A percentile compares a stretch with the other conserved stretches of the same genome.
phyloP scores from a whole-genome alignment of 2,888 invertebrate species.

The Portevinia maculata region DNA sequence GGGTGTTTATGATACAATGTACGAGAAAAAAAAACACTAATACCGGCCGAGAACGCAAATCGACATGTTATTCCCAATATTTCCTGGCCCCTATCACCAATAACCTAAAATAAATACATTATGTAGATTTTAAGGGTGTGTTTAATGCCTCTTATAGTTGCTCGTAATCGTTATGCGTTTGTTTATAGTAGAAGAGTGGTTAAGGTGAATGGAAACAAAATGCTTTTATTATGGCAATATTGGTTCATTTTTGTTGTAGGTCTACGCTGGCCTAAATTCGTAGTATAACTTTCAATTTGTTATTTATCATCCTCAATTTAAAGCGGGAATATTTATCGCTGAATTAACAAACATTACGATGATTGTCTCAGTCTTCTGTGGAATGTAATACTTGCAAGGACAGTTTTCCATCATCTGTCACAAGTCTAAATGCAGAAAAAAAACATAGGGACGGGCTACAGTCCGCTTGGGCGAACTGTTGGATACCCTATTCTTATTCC shows the following conservation, averaged over 20 bases:
- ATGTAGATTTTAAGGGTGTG: slow-evolving; percentile 73
- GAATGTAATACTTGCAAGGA: no score
- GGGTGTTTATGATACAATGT: slow-evolving; percentile 34
- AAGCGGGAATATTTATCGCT: no score
- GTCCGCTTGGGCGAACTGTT: no score
- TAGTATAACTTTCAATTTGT: neutral
- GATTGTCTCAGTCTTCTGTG: no score
- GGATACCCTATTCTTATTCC: no score
- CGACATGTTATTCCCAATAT: slow-evolving; percentile 66
- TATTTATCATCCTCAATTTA: neutral
- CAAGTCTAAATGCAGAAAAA: no score
- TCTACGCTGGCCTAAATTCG: neutral
- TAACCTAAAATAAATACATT: slow-evolving; percentile 71
- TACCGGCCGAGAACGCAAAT: slow-evolving; percentile 61
- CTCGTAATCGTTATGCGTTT: slow-evolving; percentile 58
- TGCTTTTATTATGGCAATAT: slow-evolving; percentile 65
- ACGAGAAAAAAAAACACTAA: slow-evolving; percentile 39
- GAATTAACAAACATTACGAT: no score
- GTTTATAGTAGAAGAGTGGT: slow-evolving; percentile 12
- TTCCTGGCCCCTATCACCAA: slow-evolving; percentile 55
- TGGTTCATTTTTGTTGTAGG: slow-evolving; percentile 19
- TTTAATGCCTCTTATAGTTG: slow-evolving; percentile 71
- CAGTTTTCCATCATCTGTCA: no score
- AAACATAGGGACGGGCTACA: no score
- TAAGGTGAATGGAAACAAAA: slow-evolving; percentile 33